Evolutionary conservation across 2,113 vertebrate species (phyloP), one percentile per base, ranked within the genome.

Genomic region (Cygnus buccinator): DNA sequence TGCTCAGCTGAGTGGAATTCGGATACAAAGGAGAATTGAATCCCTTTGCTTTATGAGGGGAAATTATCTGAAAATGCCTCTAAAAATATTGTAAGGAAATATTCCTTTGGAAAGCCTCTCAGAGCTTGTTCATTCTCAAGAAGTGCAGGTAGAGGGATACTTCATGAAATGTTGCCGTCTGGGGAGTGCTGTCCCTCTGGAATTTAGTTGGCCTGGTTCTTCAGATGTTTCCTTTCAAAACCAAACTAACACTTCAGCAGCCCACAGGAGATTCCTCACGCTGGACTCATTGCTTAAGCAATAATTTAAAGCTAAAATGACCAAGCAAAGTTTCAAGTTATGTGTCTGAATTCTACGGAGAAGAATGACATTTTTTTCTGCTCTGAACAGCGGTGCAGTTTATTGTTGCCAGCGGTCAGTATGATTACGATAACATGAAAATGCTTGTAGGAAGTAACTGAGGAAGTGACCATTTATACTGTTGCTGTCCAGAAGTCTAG

Each of bases 391-490:
- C 62, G 39, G 22, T 33, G 17, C 26, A 65, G 11, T 84, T 92
- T 71, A 54, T 75, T 75, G 18, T 11, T n/a, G 26, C 54, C 65
- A 65, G 65, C 21, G 59, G 80, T 59, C 44, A 66, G 14, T 37
- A 8, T 29, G 44, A 81, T 65, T 72, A 93, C 48, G 52, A 46
- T 75, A 90, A 82, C 81, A 85, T 13, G 70, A 50, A 58, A 31
- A 6, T 1, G 41, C 44, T 79, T 18, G 59, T 91, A 93, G 84
- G 92, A 95, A 96, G 41, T 85, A 82, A 87, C 86, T 46, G 87
- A 92, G 92, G 94, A 96, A 94, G 39, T 50, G 68, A 87, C 48
- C 74, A 48, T 91, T 92, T 87, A 66, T 71, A 55, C 37, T 65
- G 50, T 4, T 43, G 57, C 68, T 94, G 54, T 79, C n/a, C 77